Percentiles rank a stretch among this genome's conserved stretches.
Evolutionary conservation across 2,888 invertebrate species (phyloP).

Genomic region (Acrocera orbiculus): DNA sequence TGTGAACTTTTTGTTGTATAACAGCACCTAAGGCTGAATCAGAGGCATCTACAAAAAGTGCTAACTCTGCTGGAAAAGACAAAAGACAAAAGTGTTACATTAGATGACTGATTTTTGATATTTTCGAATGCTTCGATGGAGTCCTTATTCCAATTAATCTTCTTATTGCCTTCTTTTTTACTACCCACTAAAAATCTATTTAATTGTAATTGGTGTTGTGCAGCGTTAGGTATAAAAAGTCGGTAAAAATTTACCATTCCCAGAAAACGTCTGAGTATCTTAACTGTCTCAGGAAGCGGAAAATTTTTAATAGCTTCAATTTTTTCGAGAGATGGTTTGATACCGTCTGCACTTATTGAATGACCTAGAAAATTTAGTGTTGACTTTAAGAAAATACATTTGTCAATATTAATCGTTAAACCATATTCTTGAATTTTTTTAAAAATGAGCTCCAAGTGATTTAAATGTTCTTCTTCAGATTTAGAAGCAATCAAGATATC

Average conservation of each 20-base stretch:
- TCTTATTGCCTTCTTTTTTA: conserved; percentile 1
- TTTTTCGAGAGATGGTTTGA: background rate
- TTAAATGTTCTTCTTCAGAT: too few species aligned
- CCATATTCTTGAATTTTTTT: background rate
- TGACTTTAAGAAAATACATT: background rate
- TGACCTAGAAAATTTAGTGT: background rate
- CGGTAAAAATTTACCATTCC: conserved; percentile 1
- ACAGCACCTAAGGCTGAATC: background rate
- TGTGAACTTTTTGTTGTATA: background rate
- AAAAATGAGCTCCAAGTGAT: too few species aligned
- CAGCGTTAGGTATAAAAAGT: background rate
- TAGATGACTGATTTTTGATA: background rate
- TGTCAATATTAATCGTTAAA: background rate
- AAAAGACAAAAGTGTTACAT: background rate
- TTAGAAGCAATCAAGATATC: too few species aligned
- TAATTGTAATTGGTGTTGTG: background rate
- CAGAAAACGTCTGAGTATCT: background rate
- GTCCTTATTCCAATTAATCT: background rate
- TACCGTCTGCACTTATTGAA: background rate
- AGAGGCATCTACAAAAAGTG: background rate
- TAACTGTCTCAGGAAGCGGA: background rate
- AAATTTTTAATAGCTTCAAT: background rate
- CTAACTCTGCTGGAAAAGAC: background rate
- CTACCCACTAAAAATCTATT: background rate
- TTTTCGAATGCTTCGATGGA: background rate